A percentile compares a stretch with the other conserved stretches of the same genome.
These are phyloP conservation scores for Tetramorium alpestre DNA, from an alignment of 1,140 invertebrate species.

Conservation along the genomic window DNA sequence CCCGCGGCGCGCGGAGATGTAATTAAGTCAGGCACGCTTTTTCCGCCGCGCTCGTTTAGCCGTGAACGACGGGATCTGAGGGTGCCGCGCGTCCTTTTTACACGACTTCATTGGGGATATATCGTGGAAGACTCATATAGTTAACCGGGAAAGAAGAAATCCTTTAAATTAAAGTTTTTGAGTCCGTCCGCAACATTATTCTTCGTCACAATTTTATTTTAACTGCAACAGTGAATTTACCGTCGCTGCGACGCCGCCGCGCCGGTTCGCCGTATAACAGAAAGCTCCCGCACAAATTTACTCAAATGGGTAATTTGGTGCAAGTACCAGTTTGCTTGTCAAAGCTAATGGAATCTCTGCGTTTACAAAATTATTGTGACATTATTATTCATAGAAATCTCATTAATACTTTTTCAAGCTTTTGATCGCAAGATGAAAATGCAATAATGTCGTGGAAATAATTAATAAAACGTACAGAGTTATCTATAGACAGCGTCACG, in stretches of 20 bases:
- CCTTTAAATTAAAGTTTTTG: constrained; percentile 7
- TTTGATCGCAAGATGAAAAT: neutral
- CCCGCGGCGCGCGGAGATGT: constrained; percentile 12
- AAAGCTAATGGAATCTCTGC: neutral
- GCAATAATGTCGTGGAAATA: neutral
- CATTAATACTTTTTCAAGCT: neutral
- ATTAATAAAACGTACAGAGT: neutral
- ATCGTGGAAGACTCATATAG: neutral
- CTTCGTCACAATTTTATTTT: neutral
- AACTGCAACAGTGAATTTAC: neutral
- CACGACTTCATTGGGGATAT: neutral
- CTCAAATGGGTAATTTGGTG: neutral
- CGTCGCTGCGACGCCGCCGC: neutral
- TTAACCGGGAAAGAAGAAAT: neutral
- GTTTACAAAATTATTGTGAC: neutral
- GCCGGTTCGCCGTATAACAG: neutral
- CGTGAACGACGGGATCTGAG: neutral
- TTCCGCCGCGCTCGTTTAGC: constrained; percentile 9
- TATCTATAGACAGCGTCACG: neutral
- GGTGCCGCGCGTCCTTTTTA: neutral
- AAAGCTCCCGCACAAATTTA: neutral
- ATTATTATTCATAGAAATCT: neutral
- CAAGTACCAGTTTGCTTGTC: neutral
- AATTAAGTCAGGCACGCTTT: constrained; percentile 63
- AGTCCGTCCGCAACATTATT: neutral